Conservation (phyloP, 2,888 invertebrate genomes). For the Mechanitis messenoides region DNA sequence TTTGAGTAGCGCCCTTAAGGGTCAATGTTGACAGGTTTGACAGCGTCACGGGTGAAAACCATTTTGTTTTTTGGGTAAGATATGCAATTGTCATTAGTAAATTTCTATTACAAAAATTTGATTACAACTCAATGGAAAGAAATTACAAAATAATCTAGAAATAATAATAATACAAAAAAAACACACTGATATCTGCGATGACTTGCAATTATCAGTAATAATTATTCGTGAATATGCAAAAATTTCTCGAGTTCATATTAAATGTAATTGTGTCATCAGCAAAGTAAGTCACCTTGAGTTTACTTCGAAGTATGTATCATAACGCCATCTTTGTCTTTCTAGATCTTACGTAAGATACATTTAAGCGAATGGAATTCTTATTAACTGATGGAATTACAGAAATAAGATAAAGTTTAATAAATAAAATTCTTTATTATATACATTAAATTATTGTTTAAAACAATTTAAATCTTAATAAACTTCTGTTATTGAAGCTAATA, state of each 20-base stretch:
- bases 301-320: neutral
- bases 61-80: no score
- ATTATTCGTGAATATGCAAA: neutral
- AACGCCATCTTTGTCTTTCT: neutral
- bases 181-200: no score
- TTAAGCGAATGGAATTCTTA: neutral
- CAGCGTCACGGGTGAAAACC: no score
- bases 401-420: constrained; percentile 41
- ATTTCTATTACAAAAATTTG: no score
- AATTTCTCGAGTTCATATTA: neutral
- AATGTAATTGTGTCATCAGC: constrained; percentile 3
- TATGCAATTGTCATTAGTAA: no score
- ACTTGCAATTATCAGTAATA: no score
- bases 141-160: no score
- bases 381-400: constrained; percentile 2
- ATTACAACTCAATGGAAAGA: no score
- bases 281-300: constrained; percentile 1
- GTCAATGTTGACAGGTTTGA: no score
- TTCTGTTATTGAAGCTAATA: constrained; percentile 71
- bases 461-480: constrained; percentile 59
- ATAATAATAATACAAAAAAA: no score
- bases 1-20: no score
- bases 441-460: constrained; percentile 71
- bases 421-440: constrained; percentile 75
- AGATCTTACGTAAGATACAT: neutral